Evolutionary conservation across 2,797 vertebrate species (phyloP), one percentile per base, ranked within the genome.

Genomic region (Crypturellus tataupa): DNA sequence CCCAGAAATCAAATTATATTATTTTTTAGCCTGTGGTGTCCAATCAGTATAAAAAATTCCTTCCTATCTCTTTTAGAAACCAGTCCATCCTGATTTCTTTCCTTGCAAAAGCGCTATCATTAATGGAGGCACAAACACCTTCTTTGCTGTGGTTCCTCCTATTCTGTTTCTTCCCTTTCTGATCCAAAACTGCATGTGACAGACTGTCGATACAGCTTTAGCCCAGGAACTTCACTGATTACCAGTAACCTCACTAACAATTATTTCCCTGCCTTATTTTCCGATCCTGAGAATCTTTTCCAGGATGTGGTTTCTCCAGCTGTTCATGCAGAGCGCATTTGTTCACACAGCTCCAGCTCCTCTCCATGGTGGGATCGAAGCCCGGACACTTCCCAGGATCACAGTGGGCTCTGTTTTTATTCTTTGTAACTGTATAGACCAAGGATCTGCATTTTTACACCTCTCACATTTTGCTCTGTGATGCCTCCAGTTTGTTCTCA

Each of bases 1-100:
- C 73, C 76, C 86, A 59, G n/a, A 9, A 90, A 90, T 79, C 53
- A 33, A 72, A 81, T 72, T 35, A 91, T 93, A 86, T 33, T 68
- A 33, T 55, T 83, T 65, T 83, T 46, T 67, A 62, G 55, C 37
- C 42, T 55, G 11, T 35, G 20, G 25, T 69, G 29, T 15, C 49
- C 33, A 62, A 29, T 4, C 17, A 24, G 8, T 53, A 64, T 47
- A n/a, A 60, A 71, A 92, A 46, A 16, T 14, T 25, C 55, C 12
- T 44, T 76, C 14, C 33, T 7, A 25, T 40, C 12, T 33, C 62
- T 18, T 56, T 64, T 40, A 70, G 62, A 81, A 70, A 78, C 16
- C 56, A 27, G 12, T 10, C 40, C 7, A 10, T 49, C n/a, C 37
- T 53, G 29, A 29, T 14, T 42, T 3, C 3, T 60, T 49, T 60